A percentile compares a stretch with the other conserved stretches of the same genome.
Evolutionary conservation across 2,113 vertebrate species (phyloP).

Genomic region (Vimba vimba): DNA sequence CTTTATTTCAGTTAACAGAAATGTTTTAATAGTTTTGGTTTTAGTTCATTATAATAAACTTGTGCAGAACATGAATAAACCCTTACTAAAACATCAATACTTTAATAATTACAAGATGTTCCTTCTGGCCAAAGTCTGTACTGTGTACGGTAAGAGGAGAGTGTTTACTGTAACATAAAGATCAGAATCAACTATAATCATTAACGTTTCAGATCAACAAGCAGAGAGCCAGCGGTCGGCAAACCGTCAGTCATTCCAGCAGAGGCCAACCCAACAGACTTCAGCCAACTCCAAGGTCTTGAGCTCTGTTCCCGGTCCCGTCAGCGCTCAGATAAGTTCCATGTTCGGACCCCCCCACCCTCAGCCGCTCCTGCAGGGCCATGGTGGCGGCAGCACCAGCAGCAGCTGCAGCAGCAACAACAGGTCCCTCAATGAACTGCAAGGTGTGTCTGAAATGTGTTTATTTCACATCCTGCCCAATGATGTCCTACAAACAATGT

Average conservation of each 20-base stretch:
- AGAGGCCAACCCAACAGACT: constrained; percentile 67
- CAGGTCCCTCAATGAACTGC: constrained; percentile 71
- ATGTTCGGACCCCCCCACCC: constrained; percentile 70
- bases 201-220: constrained; percentile 70
- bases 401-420: constrained; percentile 58
- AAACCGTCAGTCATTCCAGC: constrained; percentile 70
- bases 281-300: constrained; percentile 68
- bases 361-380: constrained; percentile 70
- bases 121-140: constrained; percentile 1
- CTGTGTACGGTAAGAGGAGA: neutral
- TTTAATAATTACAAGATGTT: neutral
- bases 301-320: constrained; percentile 61
- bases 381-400: constrained; percentile 58
- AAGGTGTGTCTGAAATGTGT: constrained; percentile 63
- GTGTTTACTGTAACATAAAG: neutral
- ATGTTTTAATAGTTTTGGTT: neutral
- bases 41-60: neutral
- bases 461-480: too few relatives aligned
- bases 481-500: too few relatives aligned
- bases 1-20: neutral
- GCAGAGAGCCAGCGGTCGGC: constrained; percentile 68
- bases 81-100: neutral
- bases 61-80: neutral
- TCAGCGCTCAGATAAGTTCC: constrained; percentile 71
- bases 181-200: constrained; percentile 26